These are phyloP conservation scores for Liopterus haemorrhoidalis DNA, from an alignment of 2,888 invertebrate genomes.

Conservation along the genomic window DNA sequence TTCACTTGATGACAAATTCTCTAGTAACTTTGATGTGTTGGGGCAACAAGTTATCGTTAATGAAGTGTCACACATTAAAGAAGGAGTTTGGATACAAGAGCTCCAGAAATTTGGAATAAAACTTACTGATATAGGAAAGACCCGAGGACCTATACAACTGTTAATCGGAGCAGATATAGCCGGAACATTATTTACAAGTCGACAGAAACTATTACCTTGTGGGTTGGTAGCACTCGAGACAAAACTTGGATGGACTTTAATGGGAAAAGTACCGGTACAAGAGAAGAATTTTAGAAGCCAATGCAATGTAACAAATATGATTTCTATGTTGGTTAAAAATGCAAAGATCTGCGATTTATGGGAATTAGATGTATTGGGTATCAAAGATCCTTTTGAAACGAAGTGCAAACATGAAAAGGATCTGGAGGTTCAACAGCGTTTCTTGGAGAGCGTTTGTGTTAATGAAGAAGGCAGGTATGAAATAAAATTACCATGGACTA, in stretches of 20 bases:
- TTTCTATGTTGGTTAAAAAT: neutral
- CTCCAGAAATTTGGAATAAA: neutral
- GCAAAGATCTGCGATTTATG: constrained; percentile 26
- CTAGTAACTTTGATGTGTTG: constrained; percentile 3
- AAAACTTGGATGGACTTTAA: constrained; percentile 26
- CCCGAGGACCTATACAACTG: constrained; percentile 12
- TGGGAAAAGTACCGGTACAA: constrained; percentile 17
- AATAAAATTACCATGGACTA: constrained; percentile 32
- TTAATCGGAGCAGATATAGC: constrained; percentile 22
- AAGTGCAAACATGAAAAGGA: constrained; percentile 24
- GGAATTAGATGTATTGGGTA: constrained; percentile 34
- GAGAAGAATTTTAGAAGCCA: neutral
- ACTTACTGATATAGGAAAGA: constrained; percentile 3
- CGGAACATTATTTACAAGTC: constrained; percentile 23
- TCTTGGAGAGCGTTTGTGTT: neutral
- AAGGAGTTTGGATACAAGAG: constrained; percentile 8
- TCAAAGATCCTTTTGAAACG: constrained; percentile 31
- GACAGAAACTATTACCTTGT: constrained; percentile 10
- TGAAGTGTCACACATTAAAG: neutral
- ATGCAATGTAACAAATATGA: neutral
- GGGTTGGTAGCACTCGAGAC: constrained; percentile 26
- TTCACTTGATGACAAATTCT: neutral
- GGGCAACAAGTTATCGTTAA: neutral
- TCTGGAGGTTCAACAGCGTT: neutral
- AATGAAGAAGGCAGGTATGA: constrained; percentile 29